Conservation (phyloP, 2,797 vertebrate genomes). For the Argentina silus region DNA sequence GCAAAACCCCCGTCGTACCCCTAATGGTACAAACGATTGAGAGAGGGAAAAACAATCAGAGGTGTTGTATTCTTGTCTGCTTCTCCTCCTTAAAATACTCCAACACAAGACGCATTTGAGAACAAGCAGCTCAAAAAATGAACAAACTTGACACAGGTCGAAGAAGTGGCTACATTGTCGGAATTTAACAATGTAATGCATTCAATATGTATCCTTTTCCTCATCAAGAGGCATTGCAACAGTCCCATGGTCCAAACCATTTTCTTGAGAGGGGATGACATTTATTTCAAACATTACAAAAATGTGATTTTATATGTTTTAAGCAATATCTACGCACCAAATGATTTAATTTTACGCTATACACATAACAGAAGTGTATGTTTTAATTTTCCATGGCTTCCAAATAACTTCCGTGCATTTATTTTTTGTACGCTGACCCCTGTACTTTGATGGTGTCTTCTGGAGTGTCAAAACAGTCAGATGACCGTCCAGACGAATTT, state of each 20-base stretch:
- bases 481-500: conserved; percentile 21
- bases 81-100: conserved; percentile 14
- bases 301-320: fast-evolving
- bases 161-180: neutral
- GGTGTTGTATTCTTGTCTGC: conserved; percentile 32
- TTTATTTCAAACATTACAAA: fast-evolving
- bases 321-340: fast-evolving
- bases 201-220: conserved; percentile 49
- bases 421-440: neutral
- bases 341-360: fast-evolving
- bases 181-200: conserved; percentile 35
- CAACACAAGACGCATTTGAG: neutral
- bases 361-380: neutral
- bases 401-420: neutral
- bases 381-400: neutral
- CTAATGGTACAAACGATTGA: conserved; percentile 45
- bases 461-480: conserved; percentile 21
- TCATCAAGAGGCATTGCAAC: conserved; percentile 69
- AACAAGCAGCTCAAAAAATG: conserved; percentile 6
- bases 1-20: conserved; percentile 55
- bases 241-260: conserved; percentile 69
- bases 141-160: conserved; percentile 9
- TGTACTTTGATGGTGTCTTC: conserved; percentile 19
- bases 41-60: conserved; percentile 42
- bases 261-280: conserved; percentile 17